Percentiles rank a stretch among this genome's conserved stretches.
These are phyloP conservation scores for Oscheius sp. DNA, from an alignment of 2,888 invertebrate species.

Conservation along the genomic window DNA sequence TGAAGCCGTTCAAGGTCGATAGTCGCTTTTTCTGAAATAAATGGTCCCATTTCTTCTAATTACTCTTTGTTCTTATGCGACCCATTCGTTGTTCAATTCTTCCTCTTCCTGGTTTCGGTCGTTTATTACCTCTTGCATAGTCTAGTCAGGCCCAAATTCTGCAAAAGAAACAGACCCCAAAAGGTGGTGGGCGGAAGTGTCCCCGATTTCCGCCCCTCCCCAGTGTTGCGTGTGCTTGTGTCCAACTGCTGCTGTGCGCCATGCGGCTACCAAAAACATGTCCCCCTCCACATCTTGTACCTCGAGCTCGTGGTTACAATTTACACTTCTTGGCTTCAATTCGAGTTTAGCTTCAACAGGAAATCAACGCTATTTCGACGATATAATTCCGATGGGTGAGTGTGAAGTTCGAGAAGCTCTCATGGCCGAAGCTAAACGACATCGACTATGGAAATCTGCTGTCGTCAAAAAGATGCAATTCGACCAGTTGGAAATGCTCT, in stretches of 20 bases:
- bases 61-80: no score
- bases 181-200: slow-evolving; percentile 4
- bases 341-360: slow-evolving; percentile 40
- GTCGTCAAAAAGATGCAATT: slow-evolving; percentile 67
- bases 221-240: not conserved
- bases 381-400: slow-evolving; percentile 62
- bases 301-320: slow-evolving; percentile 1
- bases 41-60: no score
- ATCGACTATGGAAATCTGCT: slow-evolving; percentile 53
- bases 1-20: no score
- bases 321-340: no score
- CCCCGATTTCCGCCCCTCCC: slow-evolving; percentile 8
- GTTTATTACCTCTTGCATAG: no score
- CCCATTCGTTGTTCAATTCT: no score
- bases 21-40: no score
- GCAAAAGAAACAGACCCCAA: not conserved
- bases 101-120: no score
- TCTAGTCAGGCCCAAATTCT: no score
- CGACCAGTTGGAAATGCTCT: slow-evolving; percentile 58
- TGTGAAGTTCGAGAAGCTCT: slow-evolving; percentile 66
- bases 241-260: no score
- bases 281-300: slow-evolving; percentile 11
- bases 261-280: slow-evolving; percentile 23
- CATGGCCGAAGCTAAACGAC: slow-evolving; percentile 52
- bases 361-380: slow-evolving; percentile 56